Conservation (phyloP, 2,888 invertebrate genomes). For the Tridacna crocea region DNA sequence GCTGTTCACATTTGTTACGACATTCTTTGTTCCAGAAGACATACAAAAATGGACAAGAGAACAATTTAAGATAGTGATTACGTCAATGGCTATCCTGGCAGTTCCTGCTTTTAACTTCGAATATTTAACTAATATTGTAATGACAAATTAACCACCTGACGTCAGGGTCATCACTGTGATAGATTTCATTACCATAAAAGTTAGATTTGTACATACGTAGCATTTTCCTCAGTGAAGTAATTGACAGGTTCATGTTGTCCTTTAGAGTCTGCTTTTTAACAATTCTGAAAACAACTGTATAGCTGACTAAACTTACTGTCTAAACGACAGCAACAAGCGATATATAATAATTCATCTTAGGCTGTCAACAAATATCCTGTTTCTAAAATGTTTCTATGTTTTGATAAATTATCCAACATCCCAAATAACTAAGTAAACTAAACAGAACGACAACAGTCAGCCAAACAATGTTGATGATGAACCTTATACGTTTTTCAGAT, state of each 20-base stretch:
- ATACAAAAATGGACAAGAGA: background rate
- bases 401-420: background rate
- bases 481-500: background rate
- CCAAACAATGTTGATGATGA: background rate
- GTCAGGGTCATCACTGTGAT: background rate
- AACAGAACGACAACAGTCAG: background rate
- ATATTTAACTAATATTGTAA: background rate
- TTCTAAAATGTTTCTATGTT: background rate
- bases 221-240: background rate
- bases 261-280: background rate
- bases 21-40: background rate
- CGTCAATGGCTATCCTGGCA: background rate
- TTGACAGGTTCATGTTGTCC: background rate
- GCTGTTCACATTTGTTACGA: background rate
- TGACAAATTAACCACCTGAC: background rate
- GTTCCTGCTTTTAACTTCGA: background rate
- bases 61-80: background rate
- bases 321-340: background rate
- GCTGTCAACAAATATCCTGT: background rate
- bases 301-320: background rate
- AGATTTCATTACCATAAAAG: background rate
- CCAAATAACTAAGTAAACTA: background rate
- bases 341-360: background rate
- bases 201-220: background rate
- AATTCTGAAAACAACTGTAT: background rate